Evolutionary conservation across 23 tunicate genomes (phyloP).

Genomic region (Halocynthia aurantium): DNA sequence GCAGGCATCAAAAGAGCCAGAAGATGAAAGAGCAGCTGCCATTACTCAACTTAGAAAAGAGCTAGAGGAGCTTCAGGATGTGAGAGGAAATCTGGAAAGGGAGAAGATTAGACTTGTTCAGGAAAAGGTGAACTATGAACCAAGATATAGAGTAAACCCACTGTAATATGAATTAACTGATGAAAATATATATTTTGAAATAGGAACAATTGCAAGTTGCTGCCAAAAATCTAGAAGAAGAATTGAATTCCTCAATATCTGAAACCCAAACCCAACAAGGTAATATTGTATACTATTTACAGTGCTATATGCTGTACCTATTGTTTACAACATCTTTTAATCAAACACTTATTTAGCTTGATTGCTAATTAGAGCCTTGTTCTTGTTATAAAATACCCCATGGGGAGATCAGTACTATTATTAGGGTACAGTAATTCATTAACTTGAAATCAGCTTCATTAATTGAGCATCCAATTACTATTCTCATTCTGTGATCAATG

Average conservation of each 20-base stretch:
- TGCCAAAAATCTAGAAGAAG: constrained; percentile 32
- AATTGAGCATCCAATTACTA: too few species aligned
- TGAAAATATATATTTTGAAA: not conserved
- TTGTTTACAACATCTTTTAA: not conserved
- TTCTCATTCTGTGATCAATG: too few species aligned
- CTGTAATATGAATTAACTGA: too few species aligned
- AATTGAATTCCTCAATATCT: constrained; percentile 40
- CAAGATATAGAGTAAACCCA: too few species aligned
- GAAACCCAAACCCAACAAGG: constrained; percentile 56
- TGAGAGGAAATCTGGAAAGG: constrained; percentile 32
- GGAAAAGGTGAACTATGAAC: constrained; percentile 37
- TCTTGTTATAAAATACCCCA: too few species aligned
- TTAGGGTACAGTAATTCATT: too few species aligned
- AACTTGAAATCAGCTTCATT: too few species aligned
- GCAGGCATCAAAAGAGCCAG: not conserved
- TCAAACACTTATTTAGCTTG: too few species aligned
- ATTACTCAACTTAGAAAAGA: constrained; percentile 26
- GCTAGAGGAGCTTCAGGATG: constrained; percentile 29
- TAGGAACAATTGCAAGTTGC: constrained; percentile 62
- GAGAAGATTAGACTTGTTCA: constrained; percentile 28
- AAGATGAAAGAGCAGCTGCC: constrained; percentile 19
- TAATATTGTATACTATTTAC: not conserved
- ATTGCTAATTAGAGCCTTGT: too few species aligned
- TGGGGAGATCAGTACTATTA: too few species aligned
- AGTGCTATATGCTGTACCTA: not conserved